A percentile compares a stretch with the other conserved stretches of the same genome.
Conservation (phyloP, 2,888 invertebrate genomes). For the Hirtodrosophila trivittata region DNA sequence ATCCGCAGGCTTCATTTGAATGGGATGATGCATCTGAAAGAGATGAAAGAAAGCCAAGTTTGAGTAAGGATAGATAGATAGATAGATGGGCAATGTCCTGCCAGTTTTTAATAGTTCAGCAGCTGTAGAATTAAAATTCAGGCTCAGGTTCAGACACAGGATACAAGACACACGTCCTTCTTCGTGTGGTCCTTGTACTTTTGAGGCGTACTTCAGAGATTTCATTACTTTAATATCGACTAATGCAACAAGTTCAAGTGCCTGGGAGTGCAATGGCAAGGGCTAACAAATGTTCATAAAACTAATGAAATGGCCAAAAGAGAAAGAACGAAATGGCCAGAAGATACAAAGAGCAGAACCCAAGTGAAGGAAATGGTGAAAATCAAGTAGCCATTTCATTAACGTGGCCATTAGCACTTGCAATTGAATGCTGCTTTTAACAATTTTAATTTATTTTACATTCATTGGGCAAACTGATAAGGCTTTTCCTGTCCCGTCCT, state of each 20-base stretch:
- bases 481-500: slow-evolving; percentile 23
- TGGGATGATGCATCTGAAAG: slow-evolving; percentile 99
- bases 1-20: slow-evolving; percentile 99
- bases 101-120: slow-evolving; percentile 42
- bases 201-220: slow-evolving; percentile 30
- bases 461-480: slow-evolving; percentile 70
- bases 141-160: slow-evolving; percentile 19
- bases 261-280: slow-evolving; percentile 32
- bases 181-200: slow-evolving; percentile 5
- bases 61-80: slow-evolving; percentile 34
- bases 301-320: slow-evolving; percentile 54
- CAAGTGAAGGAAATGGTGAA: background rate
- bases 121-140: slow-evolving; percentile 43
- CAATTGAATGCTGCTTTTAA: slow-evolving; percentile 70
- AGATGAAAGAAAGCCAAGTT: slow-evolving; percentile 13
- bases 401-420: slow-evolving; percentile 75
- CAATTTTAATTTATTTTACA: slow-evolving; percentile 75
- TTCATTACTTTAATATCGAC: slow-evolving; percentile 59
- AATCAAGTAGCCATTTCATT: slow-evolving; percentile 64
- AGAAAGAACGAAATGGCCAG: background rate
- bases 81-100: slow-evolving; percentile 22
- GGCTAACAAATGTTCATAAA: slow-evolving; percentile 56
- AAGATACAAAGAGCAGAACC: background rate
- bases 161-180: slow-evolving; percentile 4
- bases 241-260: slow-evolving; percentile 46